Conservation (phyloP, 2,113 vertebrate species). For the Mormyrus lacerda region DNA sequence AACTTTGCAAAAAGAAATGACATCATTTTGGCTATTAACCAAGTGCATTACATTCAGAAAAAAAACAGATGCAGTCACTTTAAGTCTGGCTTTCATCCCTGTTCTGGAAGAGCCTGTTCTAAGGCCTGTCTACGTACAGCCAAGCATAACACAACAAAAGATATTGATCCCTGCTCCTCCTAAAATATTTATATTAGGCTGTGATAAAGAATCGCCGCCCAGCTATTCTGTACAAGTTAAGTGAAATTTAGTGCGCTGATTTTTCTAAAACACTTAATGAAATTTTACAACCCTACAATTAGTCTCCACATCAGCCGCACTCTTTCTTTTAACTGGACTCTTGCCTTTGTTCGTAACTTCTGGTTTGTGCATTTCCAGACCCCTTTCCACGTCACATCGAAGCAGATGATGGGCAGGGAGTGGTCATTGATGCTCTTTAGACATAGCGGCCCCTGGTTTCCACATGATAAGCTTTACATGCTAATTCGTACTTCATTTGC, state of each 20-base stretch:
- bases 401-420: neutral
- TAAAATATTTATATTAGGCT: neutral
- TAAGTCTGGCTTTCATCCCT: constrained; percentile 1
- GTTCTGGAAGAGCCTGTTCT: neutral
- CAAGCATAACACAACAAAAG: neutral
- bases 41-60: neutral
- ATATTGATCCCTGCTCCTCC: neutral
- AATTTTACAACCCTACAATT: neutral
- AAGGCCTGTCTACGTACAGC: neutral
- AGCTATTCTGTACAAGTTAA: neutral
- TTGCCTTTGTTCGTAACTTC: neutral
- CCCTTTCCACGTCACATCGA: neutral
- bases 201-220: neutral
- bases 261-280: neutral
- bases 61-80: neutral
- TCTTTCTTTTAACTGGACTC: neutral
- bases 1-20: neutral
- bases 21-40: neutral
- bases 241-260: neutral
- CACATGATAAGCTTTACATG: neutral
- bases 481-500: too few species aligned
- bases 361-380: neutral
- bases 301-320: neutral
- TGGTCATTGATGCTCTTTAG: neutral
- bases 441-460: neutral